A percentile compares a stretch with the other conserved stretches of the same genome.
These are phyloP conservation scores for Phyllostomus discolor DNA, from an alignment of 2,113 vertebrate species.

Conservation along the genomic window DNA sequence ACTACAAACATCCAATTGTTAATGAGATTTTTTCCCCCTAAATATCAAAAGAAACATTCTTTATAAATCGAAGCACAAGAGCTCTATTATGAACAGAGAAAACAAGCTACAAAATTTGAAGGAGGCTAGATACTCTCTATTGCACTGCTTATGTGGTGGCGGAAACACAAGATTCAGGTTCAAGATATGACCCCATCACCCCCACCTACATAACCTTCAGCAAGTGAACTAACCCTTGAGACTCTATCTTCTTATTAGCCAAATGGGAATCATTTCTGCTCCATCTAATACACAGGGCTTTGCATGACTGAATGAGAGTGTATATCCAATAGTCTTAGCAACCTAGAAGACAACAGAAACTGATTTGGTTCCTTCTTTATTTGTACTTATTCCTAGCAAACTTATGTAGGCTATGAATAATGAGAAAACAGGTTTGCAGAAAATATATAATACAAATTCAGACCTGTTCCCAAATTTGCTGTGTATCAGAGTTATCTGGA, in stretches of 20 bases:
- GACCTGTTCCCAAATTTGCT: not conserved
- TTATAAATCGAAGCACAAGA: slow-evolving; percentile 51
- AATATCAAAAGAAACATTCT: slow-evolving; percentile 63
- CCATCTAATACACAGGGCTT: not conserved
- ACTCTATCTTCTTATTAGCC: not conserved
- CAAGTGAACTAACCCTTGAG: not conserved
- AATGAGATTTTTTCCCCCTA: not conserved
- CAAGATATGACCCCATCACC: not conserved
- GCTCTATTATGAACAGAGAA: slow-evolving; percentile 55
- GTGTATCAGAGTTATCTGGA: not conserved
- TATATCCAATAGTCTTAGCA: not conserved
- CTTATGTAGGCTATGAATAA: not conserved
- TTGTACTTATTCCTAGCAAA: not conserved
- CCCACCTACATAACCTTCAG: not conserved
- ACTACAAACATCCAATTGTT: slow-evolving; percentile 36
- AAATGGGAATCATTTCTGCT: not conserved
- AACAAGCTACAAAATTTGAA: not conserved
- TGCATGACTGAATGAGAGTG: not conserved
- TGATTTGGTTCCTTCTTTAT: not conserved
- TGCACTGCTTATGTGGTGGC: slow-evolving; percentile 21
- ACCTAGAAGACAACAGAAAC: not conserved
- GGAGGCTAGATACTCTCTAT: slow-evolving; percentile 44
- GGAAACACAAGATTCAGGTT: slow-evolving; percentile 39
- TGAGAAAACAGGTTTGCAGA: not conserved
- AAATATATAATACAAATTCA: not conserved